These are phyloP conservation scores for Stegastes partitus DNA, from an alignment of 2,113 vertebrate species.

Conservation along the genomic window DNA sequence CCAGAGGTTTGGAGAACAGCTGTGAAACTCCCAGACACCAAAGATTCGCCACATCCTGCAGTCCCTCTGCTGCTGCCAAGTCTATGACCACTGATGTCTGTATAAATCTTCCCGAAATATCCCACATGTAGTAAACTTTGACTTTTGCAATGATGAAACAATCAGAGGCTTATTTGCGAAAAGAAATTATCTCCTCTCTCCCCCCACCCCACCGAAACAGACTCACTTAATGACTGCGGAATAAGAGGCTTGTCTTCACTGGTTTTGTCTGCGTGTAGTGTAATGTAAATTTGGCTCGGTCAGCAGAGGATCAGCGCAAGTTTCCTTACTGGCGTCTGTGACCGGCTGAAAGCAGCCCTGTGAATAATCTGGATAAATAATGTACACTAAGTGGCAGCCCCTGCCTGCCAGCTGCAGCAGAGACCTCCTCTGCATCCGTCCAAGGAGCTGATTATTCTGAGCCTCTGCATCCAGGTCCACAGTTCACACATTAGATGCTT, in stretches of 20 bases:
- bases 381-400: constrained; percentile 41
- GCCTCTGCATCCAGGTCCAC: constrained; percentile 19
- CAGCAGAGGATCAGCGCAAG: constrained; percentile 47
- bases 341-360: constrained; percentile 28
- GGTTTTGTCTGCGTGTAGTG: constrained; percentile 1
- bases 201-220: background rate
- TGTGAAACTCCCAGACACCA: constrained; percentile 25
- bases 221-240: background rate
- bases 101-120: constrained; percentile 1
- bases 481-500: constrained; percentile 6
- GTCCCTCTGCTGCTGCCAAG: background rate
- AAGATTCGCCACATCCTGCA: constrained; percentile 22
- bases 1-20: constrained; percentile 35
- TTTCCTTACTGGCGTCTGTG: constrained; percentile 11
- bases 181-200: constrained; percentile 17
- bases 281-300: constrained; percentile 33
- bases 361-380: constrained; percentile 63
- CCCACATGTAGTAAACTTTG: background rate
- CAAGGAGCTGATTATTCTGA: constrained; percentile 46
- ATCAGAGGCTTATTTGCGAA: background rate
- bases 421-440: constrained; percentile 36
- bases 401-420: constrained; percentile 45
- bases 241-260: constrained; percentile 20
- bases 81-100: constrained; percentile 5
- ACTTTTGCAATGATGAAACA: background rate